Evolutionary conservation across 1,140 invertebrate genomes (phyloP).

Genomic region (Helicoverpa zea): DNA sequence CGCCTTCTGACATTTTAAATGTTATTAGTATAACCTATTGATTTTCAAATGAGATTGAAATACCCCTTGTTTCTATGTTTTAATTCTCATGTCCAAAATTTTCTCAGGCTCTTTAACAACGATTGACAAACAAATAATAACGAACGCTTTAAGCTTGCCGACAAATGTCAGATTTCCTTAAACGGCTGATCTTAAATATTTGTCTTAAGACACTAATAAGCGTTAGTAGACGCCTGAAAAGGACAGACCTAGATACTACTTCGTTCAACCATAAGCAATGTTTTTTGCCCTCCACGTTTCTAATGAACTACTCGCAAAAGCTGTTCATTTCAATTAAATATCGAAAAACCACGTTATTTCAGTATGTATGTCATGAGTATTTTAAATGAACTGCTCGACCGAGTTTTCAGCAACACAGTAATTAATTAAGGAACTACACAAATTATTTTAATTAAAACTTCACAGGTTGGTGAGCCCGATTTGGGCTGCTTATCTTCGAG

Average conservation of each 20-base stretch:
- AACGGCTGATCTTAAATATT: conserved; percentile 22
- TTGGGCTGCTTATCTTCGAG: background rate
- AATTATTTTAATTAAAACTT: conserved; percentile 34
- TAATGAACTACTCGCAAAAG: no score
- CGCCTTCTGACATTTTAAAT: background rate
- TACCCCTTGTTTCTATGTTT: no score
- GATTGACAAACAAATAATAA: background rate
- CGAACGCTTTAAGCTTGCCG: background rate
- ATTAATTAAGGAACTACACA: conserved; percentile 19
- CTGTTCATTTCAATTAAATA: background rate
- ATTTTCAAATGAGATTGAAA: no score
- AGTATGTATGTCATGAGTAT: background rate
- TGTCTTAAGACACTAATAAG: conserved; percentile 30
- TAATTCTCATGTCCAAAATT: background rate
- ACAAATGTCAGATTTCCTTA: conserved; percentile 5
- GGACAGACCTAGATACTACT: background rate
- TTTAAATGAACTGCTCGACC: background rate
- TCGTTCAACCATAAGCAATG: background rate
- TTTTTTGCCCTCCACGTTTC: background rate
- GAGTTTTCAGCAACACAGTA: background rate
- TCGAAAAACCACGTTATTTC: background rate
- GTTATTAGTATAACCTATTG: background rate
- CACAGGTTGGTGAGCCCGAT: background rate
- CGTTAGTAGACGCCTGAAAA: conserved; percentile 14
- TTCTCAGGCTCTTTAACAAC: conserved; percentile 6